Evolutionary conservation across 2,888 invertebrate genomes (phyloP).

Genomic region (Oconnorella tubifera): DNA sequence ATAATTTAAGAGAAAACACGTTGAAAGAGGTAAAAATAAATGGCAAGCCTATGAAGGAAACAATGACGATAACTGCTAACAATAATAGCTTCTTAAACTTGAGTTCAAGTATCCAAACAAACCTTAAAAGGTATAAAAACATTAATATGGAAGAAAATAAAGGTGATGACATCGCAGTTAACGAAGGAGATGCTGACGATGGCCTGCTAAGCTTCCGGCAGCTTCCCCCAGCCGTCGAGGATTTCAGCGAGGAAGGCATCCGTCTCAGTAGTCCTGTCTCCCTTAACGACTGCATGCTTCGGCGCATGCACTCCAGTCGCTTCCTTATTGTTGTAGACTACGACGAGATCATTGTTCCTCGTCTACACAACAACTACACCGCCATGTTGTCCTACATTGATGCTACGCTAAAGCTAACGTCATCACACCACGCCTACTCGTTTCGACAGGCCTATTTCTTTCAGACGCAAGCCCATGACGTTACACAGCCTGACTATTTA

Average conservation of each 20-base stretch:
- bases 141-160: too few relatives aligned
- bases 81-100: too few relatives aligned
- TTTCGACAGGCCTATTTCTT: conserved; percentile 33
- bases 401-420: conserved; percentile 6
- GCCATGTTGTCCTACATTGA: conserved; percentile 22
- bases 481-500: too few relatives aligned
- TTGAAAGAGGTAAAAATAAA: too few relatives aligned
- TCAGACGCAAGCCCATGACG: too few relatives aligned
- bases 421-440: conserved; percentile 23
- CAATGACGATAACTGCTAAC: too few relatives aligned
- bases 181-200: too few relatives aligned
- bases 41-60: too few relatives aligned
- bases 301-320: conserved; percentile 30
- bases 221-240: conserved; percentile 27
- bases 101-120: not conserved
- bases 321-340: conserved; percentile 20
- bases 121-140: too few relatives aligned
- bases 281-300: conserved; percentile 36
- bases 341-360: conserved; percentile 28
- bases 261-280: conserved; percentile 31
- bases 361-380: conserved; percentile 21
- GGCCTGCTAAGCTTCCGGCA: conserved; percentile 22
- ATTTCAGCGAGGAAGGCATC: not conserved
- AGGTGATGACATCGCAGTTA: too few relatives aligned
- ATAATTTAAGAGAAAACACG: too few relatives aligned